Base-by-base conservation (phyloP, 2,888 invertebrate genomes). In the Globia sparganii region DNA sequence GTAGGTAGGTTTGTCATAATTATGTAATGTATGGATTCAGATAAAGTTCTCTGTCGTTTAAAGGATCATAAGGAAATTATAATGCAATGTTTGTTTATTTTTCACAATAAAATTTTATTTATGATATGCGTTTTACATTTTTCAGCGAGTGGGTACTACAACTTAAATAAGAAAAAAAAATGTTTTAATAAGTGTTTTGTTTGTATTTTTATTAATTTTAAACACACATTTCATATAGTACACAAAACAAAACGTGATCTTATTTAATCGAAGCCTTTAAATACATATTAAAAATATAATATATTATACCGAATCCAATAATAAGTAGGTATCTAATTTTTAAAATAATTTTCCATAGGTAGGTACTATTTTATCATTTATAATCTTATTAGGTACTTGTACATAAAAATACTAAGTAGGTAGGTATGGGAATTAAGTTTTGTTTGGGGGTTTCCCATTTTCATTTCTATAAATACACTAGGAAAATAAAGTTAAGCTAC, bases 21-120 rank as follows among this genome's bases (percentile, higher is more conserved):
- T 37, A 21, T n/a, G 25, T 49, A 18, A 53, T 53, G 18, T 64
- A 31, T 34, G 18, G 21, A 49, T 28, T 40, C 5, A 49, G 3
- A 5, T 28, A n/a, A 59, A 8, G 65, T 43, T 28, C 6, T 65
- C 31, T 28, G 18, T 49, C 46, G 21, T 65, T 2, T n/a, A 64
- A 9, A 64, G 37, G 72, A 65, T 40, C 21, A 40, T 40, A 49
- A 34, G 37, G 18, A 56, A 66, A 59, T 79, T 59, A 53, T 66
- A 78, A 78, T 53, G 49, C 58, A 53, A 15, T 25, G n/a, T 61
- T 65, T 40, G 31, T 65, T 53, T 74, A n/a, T 72, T 64, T 59
- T 79, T 73, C 4, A 21, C 15, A 72, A 72, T 59, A 34, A 4
- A 28, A 43, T 53, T 78, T 56, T 72, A 79, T 78, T 78, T 59